Percentiles rank a stretch among this genome's conserved stretches.
These are phyloP conservation scores for Nerophis lumbriciformis DNA, from an alignment of 2,113 vertebrate genomes.

Conservation along the genomic window DNA sequence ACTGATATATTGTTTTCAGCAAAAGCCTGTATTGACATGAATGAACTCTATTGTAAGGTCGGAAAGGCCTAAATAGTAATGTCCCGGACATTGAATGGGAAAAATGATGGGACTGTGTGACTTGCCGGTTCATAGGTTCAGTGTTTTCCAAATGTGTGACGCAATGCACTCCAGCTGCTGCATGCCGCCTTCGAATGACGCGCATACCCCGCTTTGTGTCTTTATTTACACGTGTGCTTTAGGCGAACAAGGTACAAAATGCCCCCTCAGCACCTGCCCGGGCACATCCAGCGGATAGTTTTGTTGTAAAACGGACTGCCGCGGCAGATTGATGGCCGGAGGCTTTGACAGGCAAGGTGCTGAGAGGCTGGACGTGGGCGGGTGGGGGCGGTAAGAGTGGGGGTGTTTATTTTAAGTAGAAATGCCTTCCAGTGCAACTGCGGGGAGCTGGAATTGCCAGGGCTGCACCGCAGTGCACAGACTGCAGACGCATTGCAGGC, in stretches of 20 bases:
- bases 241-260: slow-evolving; percentile 24
- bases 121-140: slow-evolving; percentile 37
- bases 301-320: slow-evolving; percentile 60
- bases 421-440: slow-evolving; percentile 69
- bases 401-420: slow-evolving; percentile 70
- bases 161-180: slow-evolving; percentile 15
- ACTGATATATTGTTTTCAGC: no score
- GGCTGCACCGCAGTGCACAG: slow-evolving; percentile 56
- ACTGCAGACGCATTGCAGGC: slow-evolving; percentile 63
- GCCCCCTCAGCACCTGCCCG: slow-evolving; percentile 45
- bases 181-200: slow-evolving; percentile 23
- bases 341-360: slow-evolving; percentile 49
- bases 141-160: slow-evolving; percentile 28
- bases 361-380: slow-evolving; percentile 66
- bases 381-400: slow-evolving; percentile 18
- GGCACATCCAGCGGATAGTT: slow-evolving; percentile 62
- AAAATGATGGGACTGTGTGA: slow-evolving; percentile 18
- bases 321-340: slow-evolving; percentile 67
- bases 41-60: neutral
- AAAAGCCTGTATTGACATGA: no score
- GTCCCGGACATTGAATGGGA: slow-evolving; percentile 23
- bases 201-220: slow-evolving; percentile 36
- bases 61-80: slow-evolving; percentile 24
- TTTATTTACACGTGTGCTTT: slow-evolving; percentile 39
- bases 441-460: slow-evolving; percentile 59